Conservation (phyloP, 2,113 vertebrate genomes). For the Blennius ocellaris region DNA sequence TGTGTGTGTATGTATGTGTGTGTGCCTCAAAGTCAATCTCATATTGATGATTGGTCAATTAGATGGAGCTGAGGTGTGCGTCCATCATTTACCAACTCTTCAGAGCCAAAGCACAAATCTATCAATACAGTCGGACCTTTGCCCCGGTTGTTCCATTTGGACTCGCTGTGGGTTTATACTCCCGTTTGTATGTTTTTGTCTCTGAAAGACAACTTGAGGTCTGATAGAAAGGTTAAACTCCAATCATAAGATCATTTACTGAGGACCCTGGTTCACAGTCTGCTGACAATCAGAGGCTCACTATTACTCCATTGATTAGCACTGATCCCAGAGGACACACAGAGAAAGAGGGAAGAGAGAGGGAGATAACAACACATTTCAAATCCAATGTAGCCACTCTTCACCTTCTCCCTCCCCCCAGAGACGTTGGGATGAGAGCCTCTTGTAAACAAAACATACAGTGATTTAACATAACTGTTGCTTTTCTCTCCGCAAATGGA, state of each 20-base stretch:
- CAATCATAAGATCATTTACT: slow-evolving; percentile 38
- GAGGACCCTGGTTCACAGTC: not conserved
- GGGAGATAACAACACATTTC: slow-evolving; percentile 16
- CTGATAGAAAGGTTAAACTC: slow-evolving; percentile 43
- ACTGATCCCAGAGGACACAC: slow-evolving; percentile 41
- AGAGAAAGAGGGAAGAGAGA: slow-evolving; percentile 3
- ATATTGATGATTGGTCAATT: slow-evolving; percentile 59
- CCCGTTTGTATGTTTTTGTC: too few relatives aligned
- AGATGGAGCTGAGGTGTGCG: slow-evolving; percentile 27
- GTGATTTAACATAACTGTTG: not conserved
- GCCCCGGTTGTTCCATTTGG: not conserved
- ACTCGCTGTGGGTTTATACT: too few relatives aligned
- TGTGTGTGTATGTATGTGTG: slow-evolving; percentile 8
- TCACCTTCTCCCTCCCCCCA: not conserved
- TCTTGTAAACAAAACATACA: slow-evolving; percentile 4
- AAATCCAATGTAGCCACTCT: not conserved
- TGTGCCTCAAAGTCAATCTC: slow-evolving; percentile 17
- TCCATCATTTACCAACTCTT: slow-evolving; percentile 51
- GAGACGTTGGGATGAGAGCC: not conserved
- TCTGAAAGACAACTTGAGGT: slow-evolving; percentile 6
- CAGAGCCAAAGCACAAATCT: slow-evolving; percentile 32
- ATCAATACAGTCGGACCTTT: slow-evolving; percentile 46
- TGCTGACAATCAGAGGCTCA: slow-evolving; percentile 47
- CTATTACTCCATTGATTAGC: slow-evolving; percentile 53
- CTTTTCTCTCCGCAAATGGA: slow-evolving; percentile 24